Conservation (phyloP, 2,797 vertebrate genomes). For the Lycodopsis pacificus region DNA sequence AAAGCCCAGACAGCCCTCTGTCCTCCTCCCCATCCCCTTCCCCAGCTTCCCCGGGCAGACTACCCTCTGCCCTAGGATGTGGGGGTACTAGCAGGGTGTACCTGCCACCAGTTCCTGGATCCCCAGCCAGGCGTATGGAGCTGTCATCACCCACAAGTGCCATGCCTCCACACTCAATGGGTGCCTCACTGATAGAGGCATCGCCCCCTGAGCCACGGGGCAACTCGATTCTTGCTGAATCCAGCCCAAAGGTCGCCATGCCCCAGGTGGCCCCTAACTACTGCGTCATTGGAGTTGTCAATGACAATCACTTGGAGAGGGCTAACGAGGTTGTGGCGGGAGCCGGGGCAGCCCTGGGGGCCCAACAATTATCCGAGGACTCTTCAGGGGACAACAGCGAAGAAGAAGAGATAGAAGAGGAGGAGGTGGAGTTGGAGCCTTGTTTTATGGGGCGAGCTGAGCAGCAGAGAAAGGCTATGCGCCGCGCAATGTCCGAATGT, state of each 20-base stretch:
- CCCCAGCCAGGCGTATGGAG: slow-evolving; percentile 62
- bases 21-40: slow-evolving; percentile 81
- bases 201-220: slow-evolving; percentile 79
- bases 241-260: slow-evolving; percentile 65
- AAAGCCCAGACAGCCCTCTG: slow-evolving; percentile 82
- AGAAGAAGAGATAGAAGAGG: slow-evolving; percentile 79
- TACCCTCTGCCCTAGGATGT: slow-evolving; percentile 59
- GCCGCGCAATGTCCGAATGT: slow-evolving; percentile 95
- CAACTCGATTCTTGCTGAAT: slow-evolving; percentile 53
- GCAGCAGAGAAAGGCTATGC: slow-evolving; percentile 91
- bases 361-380: slow-evolving; percentile 52
- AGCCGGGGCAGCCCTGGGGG: slow-evolving; percentile 34
- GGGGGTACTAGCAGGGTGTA: slow-evolving; percentile 73
- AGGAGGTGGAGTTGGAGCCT: slow-evolving; percentile 79
- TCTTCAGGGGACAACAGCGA: slow-evolving; percentile 83
- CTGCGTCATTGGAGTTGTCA: slow-evolving; percentile 74
- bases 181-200: slow-evolving; percentile 41
- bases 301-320: slow-evolving; percentile 67
- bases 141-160: slow-evolving; percentile 35
- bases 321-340: slow-evolving; percentile 17
- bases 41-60: slow-evolving; percentile 77
- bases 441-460: slow-evolving; percentile 84
- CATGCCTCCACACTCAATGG: slow-evolving; percentile 43
- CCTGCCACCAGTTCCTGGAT: slow-evolving; percentile 63
- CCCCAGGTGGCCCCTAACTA: slow-evolving; percentile 80